phyloP scores from a whole-genome alignment of 2,888 invertebrate genomes.

The Exocentrus adspersus region DNA sequence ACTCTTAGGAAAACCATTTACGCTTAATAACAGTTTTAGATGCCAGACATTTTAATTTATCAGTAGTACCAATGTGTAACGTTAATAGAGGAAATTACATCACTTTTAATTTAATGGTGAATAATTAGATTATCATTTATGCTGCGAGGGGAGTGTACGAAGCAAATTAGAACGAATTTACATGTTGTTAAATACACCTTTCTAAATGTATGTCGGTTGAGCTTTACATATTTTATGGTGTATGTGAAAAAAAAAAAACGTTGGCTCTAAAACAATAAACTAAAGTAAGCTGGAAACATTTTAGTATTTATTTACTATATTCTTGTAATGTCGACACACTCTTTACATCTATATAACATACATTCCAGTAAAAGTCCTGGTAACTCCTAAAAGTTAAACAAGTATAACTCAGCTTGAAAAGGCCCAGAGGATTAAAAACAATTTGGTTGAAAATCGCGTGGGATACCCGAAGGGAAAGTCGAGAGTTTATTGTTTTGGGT shows the following conservation, averaged over 20 bases:
- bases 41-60: conserved; percentile 1
- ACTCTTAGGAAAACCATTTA: not conserved
- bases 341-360: no score
- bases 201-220: not conserved
- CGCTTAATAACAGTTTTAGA: no score
- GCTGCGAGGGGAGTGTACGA: conserved; percentile 1
- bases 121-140: conserved; percentile 10
- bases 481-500: not conserved
- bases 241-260: no score
- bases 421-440: not conserved
- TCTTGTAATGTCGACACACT: no score
- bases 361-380: no score
- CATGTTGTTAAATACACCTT: no score
- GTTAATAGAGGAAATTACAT: conserved; percentile 21
- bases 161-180: conserved; percentile 6
- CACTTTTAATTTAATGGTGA: conserved; percentile 14
- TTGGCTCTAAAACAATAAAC: no score
- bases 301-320: no score
- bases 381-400: no score
- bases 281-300: no score
- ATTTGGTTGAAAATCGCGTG: not conserved
- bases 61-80: not conserved
- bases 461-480: not conserved
- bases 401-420: not conserved
- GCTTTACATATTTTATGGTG: no score